These are phyloP conservation scores for Spinibarbus caldwelli DNA, from an alignment of 2,797 vertebrate species.

Conservation along the genomic window DNA sequence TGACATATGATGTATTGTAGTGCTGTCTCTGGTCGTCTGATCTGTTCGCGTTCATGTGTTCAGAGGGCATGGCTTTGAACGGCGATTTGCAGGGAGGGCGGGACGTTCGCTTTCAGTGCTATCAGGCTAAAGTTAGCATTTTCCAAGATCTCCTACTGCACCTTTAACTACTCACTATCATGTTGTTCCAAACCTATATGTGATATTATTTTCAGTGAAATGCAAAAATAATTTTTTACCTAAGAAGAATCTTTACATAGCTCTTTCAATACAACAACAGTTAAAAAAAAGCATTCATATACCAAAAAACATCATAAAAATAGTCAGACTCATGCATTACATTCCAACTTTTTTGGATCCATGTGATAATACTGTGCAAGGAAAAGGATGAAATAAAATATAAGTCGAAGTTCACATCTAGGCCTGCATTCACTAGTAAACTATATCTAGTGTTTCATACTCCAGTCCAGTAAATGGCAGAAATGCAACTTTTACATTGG, in stretches of 20 bases:
- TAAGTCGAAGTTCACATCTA: background rate
- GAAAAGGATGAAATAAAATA: background rate
- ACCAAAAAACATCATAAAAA: no score
- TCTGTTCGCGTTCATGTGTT: no score
- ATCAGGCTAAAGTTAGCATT: no score
- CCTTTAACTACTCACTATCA: background rate
- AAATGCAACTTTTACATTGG: no score
- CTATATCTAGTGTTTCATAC: background rate
- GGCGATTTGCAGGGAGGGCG: no score
- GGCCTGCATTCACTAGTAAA: no score
- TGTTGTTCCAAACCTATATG: background rate
- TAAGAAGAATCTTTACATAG: background rate
- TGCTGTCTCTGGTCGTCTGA: no score
- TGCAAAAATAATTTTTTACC: background rate
- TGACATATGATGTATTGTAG: no score
- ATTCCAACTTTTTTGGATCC: background rate
- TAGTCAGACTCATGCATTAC: background rate
- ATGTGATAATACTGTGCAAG: background rate
- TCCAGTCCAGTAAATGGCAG: background rate
- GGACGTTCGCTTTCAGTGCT: no score
- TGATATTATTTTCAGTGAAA: conserved; percentile 62
- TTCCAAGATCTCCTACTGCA: no score
- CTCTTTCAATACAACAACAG: background rate
- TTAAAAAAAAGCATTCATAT: background rate
- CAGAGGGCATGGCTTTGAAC: no score